phyloP scores from a whole-genome alignment of 1,140 invertebrate species.

The Rhopalosiphum padi region DNA sequence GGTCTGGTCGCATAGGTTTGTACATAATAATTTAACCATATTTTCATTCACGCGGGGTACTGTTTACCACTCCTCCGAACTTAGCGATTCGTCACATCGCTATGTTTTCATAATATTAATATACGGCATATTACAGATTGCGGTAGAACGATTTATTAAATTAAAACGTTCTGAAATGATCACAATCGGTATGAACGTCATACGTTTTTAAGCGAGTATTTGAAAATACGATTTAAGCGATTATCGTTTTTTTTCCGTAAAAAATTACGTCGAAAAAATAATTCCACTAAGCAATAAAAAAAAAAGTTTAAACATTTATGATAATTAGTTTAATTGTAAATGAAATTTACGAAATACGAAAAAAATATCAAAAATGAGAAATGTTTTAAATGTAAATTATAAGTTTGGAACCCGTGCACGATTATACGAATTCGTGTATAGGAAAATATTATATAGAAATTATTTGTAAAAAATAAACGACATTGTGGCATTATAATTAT shows the following conservation, averaged over 20 bases:
- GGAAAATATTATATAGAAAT: no score
- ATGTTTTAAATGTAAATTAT: not conserved
- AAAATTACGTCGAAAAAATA: no score
- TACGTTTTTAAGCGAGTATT: no score
- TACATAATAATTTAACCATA: not conserved
- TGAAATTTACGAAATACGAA: not conserved
- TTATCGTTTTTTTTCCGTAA: not conserved
- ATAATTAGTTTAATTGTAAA: not conserved
- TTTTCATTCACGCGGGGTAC: no score
- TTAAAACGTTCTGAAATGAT: no score
- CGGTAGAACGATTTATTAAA: no score
- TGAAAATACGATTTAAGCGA: no score
- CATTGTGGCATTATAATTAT: not conserved
- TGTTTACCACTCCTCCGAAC: no score
- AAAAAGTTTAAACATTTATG: not conserved
- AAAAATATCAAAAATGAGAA: not conserved
- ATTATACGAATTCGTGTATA: not conserved
- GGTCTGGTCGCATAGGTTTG: constrained; percentile 57
- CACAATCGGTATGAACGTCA: no score
- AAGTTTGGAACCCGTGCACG: not conserved
- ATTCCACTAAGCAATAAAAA: not conserved
- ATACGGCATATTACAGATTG: no score
- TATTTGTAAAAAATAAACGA: not conserved
- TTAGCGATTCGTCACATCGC: no score
- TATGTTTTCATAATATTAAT: not conserved